phyloP scores from a whole-genome alignment of 2,797 vertebrate genomes.

The Neoniphon sammara region DNA sequence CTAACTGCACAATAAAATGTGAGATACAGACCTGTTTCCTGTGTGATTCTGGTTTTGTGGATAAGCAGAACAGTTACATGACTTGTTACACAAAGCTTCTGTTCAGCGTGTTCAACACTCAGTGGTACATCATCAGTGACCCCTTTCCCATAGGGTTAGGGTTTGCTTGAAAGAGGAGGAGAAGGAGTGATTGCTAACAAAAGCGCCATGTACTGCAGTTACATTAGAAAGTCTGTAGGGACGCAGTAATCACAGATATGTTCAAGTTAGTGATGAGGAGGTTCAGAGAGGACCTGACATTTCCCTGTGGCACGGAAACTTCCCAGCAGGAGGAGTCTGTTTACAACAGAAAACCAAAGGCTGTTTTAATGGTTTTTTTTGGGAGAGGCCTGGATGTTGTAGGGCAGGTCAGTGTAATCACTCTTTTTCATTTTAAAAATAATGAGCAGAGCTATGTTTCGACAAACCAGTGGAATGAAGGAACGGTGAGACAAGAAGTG shows the following conservation, averaged over 20 bases:
- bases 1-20: conserved; percentile 41
- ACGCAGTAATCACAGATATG: conserved; percentile 27
- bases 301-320: conserved; percentile 56
- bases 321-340: conserved; percentile 52
- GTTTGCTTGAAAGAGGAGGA: not conserved
- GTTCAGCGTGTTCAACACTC: not conserved
- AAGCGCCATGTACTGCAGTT: conserved; percentile 15
- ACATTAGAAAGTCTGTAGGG: not conserved
- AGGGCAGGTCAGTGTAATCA: conserved; percentile 23
- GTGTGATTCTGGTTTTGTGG: conserved; percentile 1
- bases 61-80: not conserved
- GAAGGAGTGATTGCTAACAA: conserved; percentile 4
- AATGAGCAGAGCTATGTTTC: conserved; percentile 27
- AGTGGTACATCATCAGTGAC: not conserved
- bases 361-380: conserved; percentile 29
- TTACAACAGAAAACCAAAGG: conserved; percentile 44
- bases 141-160: not conserved
- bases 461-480: not conserved
- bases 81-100: not conserved
- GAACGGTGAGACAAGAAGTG: not conserved
- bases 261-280: not conserved
- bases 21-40: not conserved
- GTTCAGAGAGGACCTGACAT: conserved; percentile 18
- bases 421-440: conserved; percentile 21
- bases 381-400: conserved; percentile 35